phyloP scores from a whole-genome alignment of 2,888 invertebrate genomes.

The Trissolcus japonicus region DNA sequence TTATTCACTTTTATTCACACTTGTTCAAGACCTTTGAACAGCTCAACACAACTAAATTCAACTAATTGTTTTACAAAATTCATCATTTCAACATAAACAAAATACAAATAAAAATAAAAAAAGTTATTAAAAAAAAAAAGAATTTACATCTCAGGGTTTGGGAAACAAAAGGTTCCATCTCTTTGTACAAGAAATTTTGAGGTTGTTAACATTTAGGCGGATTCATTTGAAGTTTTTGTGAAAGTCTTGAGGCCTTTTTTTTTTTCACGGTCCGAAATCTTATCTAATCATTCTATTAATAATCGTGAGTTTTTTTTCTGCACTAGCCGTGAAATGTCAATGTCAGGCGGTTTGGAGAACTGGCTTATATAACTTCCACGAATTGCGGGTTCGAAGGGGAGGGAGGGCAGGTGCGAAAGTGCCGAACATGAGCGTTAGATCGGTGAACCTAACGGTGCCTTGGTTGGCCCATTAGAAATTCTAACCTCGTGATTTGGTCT shows the following conservation, averaged over 20 bases:
- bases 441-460: constrained; percentile 64
- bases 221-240: constrained; percentile 30
- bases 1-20: neutral
- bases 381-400: constrained; percentile 1
- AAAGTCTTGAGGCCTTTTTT: constrained; percentile 25
- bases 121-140: no score
- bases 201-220: constrained; percentile 1
- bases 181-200: neutral
- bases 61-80: no score
- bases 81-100: no score
- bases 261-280: constrained; percentile 12
- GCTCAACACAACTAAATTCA: no score
- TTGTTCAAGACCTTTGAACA: no score
- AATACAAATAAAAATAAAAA: no score
- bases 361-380: constrained; percentile 18
- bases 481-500: constrained; percentile 65
- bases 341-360: constrained; percentile 25
- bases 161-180: no score
- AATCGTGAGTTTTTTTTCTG: constrained; percentile 13
- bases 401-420: constrained; percentile 47
- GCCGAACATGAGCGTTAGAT: constrained; percentile 63
- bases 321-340: constrained; percentile 34
- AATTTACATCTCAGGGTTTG: no score
- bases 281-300: constrained; percentile 40
- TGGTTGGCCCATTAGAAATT: constrained; percentile 64